Base-by-base conservation (phyloP, 2,888 invertebrate genomes). In the Pasiphila rectangulata region DNA sequence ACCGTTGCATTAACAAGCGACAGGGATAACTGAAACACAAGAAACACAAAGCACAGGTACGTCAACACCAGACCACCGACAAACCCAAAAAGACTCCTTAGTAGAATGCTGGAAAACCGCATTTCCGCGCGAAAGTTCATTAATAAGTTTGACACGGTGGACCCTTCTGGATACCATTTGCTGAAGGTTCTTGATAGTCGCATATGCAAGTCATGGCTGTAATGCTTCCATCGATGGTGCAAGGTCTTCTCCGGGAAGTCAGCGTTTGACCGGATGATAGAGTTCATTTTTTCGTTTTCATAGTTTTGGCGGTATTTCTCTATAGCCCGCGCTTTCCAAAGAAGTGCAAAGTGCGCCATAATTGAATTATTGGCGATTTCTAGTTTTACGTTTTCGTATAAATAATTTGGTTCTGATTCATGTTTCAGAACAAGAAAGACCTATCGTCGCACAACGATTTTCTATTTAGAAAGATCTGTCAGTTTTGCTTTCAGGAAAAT, bases 81-180 rank as follows among this genome's bases (percentile, higher is more conserved):
- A 57, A 94, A 93, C 1, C 94, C 94, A 7, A 92, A 60, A 0
- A 92, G 53, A 64, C 93, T 93, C 65, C 92, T 94, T 10, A 91
- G 42, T 1, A 92, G 71, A 53, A 90, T 92, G 72, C 93, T 93
- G 0, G 83, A 77, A 39, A 84, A 75, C 0, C 78, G 77, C 57
- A 61, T 92, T 83, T 64, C 93, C 78, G 64, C 90, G 74, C 51
- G 70, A 5, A 86, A 42, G 46, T 74, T 78, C 4, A 72, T 51
- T 21, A 76, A 63, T 25, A 81, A 69, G 43, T 79, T 83, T 0
- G 77, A 75, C 4, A 79, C 51, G 0, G 65, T 67, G 4, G 67
- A 88, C 65, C 69, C 83, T 61, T 63, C 91, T 4, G 67, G 90
- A 64, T 71, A 83, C 54, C 66, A 69, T 52, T 68, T 72, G 40